Evolutionary conservation across 2,797 vertebrate genomes (phyloP).

Genomic region (Carapus acus): DNA sequence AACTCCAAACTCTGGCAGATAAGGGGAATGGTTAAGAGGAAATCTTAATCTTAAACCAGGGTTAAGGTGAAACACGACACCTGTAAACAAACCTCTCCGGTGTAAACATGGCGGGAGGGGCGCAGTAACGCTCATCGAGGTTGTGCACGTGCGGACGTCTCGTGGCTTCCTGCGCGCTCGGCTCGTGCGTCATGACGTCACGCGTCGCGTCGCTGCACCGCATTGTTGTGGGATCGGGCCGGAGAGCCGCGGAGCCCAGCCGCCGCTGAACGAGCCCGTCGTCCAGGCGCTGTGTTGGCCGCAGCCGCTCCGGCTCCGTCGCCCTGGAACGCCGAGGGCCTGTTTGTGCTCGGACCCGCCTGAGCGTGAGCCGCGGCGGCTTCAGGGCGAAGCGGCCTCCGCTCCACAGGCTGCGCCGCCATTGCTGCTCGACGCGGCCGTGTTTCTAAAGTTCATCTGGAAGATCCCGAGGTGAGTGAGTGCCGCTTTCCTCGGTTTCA

Average conservation of each 20-base stretch:
- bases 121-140: too few species aligned
- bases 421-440: constrained; percentile 58
- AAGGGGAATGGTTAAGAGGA: too few species aligned
- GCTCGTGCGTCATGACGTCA: constrained; percentile 56
- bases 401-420: constrained; percentile 71
- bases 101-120: too few species aligned
- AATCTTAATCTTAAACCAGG: too few species aligned
- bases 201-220: constrained; percentile 60
- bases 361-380: constrained; percentile 54
- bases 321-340: constrained; percentile 58
- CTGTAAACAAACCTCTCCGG: too few species aligned
- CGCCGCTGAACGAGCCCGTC: constrained; percentile 29
- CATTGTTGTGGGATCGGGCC: constrained; percentile 77
- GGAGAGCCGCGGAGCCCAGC: constrained; percentile 47
- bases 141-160: too few species aligned
- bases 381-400: constrained; percentile 67
- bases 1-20: too few species aligned
- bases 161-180: constrained; percentile 58
- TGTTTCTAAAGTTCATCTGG: constrained; percentile 55
- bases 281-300: constrained; percentile 7
- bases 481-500: too few species aligned
- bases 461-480: constrained; percentile 53
- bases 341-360: constrained; percentile 23
- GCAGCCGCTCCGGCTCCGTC: constrained; percentile 31
- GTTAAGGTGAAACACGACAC: too few species aligned